phyloP scores from a whole-genome alignment of 2,888 invertebrate genomes.

The Ommatoiulus sabulosus region DNA sequence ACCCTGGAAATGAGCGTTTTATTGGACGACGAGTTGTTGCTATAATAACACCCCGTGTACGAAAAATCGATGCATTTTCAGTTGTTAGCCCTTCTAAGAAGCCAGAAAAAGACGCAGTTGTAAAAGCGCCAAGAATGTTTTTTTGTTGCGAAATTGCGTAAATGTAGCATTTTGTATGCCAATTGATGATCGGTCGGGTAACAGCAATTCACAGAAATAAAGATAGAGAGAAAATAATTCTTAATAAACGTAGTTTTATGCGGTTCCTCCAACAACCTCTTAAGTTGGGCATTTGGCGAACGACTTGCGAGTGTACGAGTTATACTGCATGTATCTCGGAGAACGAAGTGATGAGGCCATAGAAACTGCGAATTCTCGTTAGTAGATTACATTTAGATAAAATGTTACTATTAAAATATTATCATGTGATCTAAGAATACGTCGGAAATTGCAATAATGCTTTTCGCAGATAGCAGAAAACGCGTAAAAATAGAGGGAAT shows the following conservation, averaged over 20 bases:
- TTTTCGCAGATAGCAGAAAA: too few relatives aligned
- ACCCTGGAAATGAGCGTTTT: conserved; percentile 34
- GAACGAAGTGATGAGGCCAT: background rate
- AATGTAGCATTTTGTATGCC: background rate
- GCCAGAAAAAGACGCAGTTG: background rate
- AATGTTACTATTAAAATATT: background rate
- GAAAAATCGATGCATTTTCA: conserved; percentile 14
- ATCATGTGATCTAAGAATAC: background rate
- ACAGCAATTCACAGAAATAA: background rate
- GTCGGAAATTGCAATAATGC: too few relatives aligned
- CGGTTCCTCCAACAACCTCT: background rate
- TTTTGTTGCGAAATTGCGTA: background rate
- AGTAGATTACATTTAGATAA: background rate
- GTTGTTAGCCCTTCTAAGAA: conserved; percentile 1
- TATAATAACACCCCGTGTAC: background rate
- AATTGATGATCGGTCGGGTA: background rate
- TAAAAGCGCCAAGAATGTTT: background rate
- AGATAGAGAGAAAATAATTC: background rate
- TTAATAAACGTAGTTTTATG: conserved; percentile 8
- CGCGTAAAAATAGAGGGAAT: too few relatives aligned
- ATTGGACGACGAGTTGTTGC: conserved; percentile 23
- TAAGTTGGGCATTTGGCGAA: background rate
- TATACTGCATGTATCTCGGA: too few relatives aligned
- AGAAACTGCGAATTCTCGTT: background rate
- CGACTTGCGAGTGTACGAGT: background rate